Evolutionary conservation across 2,888 invertebrate species (phyloP).

Genomic region (Ferrisia virgata): DNA sequence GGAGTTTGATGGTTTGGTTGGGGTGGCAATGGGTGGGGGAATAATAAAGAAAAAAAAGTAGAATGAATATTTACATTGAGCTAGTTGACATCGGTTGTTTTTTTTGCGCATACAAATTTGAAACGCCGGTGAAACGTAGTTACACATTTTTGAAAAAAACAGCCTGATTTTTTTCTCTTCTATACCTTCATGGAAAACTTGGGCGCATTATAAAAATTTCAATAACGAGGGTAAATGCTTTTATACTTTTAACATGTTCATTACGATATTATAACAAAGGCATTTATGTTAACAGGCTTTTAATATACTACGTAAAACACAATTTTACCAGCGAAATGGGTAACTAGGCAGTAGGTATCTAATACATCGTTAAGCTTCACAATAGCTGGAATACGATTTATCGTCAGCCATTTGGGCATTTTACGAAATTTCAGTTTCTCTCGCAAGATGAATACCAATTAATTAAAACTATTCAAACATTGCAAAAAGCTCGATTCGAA

Average conservation of each 20-base stretch:
- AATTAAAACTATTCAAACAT: constrained; percentile 26
- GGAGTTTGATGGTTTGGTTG: too few species aligned
- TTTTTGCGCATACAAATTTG: too few species aligned
- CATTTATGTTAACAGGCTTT: neutral
- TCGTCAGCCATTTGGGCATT: neutral
- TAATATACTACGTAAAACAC: neutral
- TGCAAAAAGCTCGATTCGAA: constrained; percentile 19
- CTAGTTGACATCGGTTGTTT: too few species aligned
- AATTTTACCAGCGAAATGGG: neutral
- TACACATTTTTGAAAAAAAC: too few species aligned
- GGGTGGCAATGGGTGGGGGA: too few species aligned
- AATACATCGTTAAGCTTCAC: neutral
- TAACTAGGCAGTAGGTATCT: too few species aligned
- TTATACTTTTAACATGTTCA: constrained; percentile 2
- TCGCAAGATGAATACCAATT: constrained; percentile 23
- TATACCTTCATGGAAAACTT: too few species aligned
- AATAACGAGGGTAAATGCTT: too few species aligned
- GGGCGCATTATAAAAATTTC: too few species aligned
- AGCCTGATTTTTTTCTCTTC: neutral
- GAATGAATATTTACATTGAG: too few species aligned
- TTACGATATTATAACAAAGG: neutral
- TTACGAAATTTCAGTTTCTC: neutral
- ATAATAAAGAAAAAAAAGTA: too few species aligned
- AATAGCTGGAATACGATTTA: neutral
- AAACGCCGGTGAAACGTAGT: too few species aligned